Conservation (phyloP, 2,113 vertebrate genomes). For the Phalacrocorax carbo region DNA sequence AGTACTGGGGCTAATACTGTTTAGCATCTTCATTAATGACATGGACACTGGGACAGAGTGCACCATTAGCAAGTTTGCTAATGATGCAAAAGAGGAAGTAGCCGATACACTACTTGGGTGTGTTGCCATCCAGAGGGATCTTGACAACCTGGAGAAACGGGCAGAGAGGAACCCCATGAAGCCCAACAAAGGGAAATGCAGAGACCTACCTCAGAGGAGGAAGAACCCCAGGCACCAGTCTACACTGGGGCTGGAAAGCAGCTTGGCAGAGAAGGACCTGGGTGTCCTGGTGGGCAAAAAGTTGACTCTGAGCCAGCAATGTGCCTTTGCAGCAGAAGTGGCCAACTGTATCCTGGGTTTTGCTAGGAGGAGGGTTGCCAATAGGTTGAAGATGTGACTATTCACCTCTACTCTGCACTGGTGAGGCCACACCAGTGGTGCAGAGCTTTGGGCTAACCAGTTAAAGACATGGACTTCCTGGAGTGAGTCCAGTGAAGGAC, state of each 20-base stretch:
- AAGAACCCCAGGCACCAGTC: accelerated
- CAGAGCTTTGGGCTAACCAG: neutral
- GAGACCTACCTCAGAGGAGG: neutral
- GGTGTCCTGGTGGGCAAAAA: neutral
- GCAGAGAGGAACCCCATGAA: neutral
- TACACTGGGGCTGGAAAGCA: neutral
- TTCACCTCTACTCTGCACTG: neutral
- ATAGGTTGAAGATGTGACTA: neutral
- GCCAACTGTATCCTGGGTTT: neutral
- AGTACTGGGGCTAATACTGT: neutral
- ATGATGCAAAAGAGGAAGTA: neutral
- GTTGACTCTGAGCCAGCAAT: neutral
- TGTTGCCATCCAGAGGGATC: neutral
- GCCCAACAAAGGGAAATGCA: neutral
- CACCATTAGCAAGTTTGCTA: neutral
- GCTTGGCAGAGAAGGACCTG: neutral
- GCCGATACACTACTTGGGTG: neutral
- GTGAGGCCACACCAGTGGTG: neutral
- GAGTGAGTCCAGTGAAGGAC: neutral
- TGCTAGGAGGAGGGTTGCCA: neutral
- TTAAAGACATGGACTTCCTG: neutral
- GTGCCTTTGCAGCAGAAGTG: neutral
- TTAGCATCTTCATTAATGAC: neutral
- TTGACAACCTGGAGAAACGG: accelerated
- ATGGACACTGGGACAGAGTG: too few relatives aligned